Base-by-base conservation (phyloP, 2,113 vertebrate species). In the Mola mola region DNA sequence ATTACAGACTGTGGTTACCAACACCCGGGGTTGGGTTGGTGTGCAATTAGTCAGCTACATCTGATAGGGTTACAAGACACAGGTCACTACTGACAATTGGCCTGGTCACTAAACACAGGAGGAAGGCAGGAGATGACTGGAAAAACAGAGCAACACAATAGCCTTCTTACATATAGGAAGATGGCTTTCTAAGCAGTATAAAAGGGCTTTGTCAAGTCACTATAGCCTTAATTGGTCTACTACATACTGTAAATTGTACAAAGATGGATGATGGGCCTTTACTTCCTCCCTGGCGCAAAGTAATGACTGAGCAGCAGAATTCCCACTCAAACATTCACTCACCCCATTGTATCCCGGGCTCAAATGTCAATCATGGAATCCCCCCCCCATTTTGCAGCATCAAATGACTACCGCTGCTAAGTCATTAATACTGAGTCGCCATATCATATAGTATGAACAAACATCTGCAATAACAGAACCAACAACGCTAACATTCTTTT, bases 1-100 rank as follows among this genome's bases (percentile, higher is more conserved):
- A 81, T 90, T 87, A 88, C 86, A 88, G 85, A 79, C 61, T 46
- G 77, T 22, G 17, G 82, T 78, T 73, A 75, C 79, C 77, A 57
- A 73, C 59, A 70, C 77, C 72, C 16, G 10, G 76, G 33, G 55
- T 65, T 84, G 34, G 79, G 75, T 86, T 86, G 33, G 81, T 51
- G 46, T 81, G 65, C 86, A 87, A 83, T 85, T 90, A 86, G 81
- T 25, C 21, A 57, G 36, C 63, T 44, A 24, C 40, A 62, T 84
- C 61, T 72, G 82, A 81, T 88, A 77, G 58, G 60, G 83, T 85
- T 89, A 74, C 84, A 83, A 72, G 78, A 60, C 79, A 80, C 72
- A 80, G 75, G 83, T 86, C 84, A 82, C 29, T 2, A 25, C 62
- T 60, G 57, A 82, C 79, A 78, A 79, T 79, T 36, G 57, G 3